phyloP scores from a whole-genome alignment of 2,113 vertebrate genomes.

The Leptocoma aspasia region DNA sequence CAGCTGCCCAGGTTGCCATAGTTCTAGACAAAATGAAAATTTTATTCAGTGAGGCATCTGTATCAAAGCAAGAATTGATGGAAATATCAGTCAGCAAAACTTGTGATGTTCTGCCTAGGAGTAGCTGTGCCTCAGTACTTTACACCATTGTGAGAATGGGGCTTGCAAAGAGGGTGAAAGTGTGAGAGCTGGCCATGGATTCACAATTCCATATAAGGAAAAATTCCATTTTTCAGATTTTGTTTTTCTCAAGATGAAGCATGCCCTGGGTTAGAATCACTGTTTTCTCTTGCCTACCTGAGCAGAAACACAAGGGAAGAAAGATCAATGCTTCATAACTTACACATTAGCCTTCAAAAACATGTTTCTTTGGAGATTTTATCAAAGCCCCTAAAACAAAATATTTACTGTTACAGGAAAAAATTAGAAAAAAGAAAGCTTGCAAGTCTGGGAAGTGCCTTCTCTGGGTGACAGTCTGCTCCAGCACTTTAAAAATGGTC shows the following conservation, averaged over 20 bases:
- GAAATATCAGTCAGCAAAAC: conserved; percentile 51
- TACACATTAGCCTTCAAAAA: not conserved
- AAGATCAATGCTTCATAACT: not conserved
- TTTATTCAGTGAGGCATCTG: conserved; percentile 19
- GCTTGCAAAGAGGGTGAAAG: not conserved
- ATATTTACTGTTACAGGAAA: not conserved
- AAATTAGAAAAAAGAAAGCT: not conserved
- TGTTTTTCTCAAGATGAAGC: not conserved
- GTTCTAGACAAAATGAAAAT: conserved; percentile 57
- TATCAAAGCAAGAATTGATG: not conserved
- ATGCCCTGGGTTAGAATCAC: not conserved
- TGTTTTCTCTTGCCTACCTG: not conserved
- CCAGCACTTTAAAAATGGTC: not conserved
- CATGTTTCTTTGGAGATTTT: not conserved
- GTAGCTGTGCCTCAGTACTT: not conserved
- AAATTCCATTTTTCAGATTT: conserved; percentile 22
- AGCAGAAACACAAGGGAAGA: not conserved
- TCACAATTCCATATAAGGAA: conserved; percentile 33
- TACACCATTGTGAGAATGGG: not conserved
- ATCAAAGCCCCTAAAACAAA: not conserved
- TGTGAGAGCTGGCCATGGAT: not conserved
- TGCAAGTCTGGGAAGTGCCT: not conserved
- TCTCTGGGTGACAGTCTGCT: not conserved
- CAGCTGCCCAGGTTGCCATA: conserved; percentile 56
- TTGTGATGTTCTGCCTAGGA: conserved; percentile 13